Percentiles rank a stretch among this genome's conserved stretches.
Conservation (phyloP, 2,113 vertebrate genomes). For the Mustelus asterias region DNA sequence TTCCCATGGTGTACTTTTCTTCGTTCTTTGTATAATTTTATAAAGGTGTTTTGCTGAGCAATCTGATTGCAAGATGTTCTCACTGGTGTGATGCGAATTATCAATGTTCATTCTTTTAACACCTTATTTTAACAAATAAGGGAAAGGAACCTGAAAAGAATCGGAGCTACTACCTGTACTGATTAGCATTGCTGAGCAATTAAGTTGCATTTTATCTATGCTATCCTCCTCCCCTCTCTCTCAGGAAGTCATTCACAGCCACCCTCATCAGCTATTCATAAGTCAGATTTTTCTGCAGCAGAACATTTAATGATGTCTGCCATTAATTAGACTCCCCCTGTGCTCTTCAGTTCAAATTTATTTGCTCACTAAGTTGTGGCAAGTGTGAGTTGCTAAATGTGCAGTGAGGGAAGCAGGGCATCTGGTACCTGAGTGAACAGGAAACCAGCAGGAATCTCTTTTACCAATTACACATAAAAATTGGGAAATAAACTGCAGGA, state of each 20-base stretch:
- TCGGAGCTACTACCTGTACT: neutral
- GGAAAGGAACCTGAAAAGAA: neutral
- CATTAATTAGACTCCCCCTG: neutral
- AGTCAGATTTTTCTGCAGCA: neutral
- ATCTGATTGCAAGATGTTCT: neutral
- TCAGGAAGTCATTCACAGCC: neutral
- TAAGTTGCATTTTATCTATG: neutral
- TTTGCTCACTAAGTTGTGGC: neutral
- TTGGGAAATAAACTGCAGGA: neutral
- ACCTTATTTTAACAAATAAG: neutral
- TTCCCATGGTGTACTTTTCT: too few relatives aligned
- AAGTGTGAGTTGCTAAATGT: neutral
- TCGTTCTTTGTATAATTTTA: neutral
- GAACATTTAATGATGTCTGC: neutral
- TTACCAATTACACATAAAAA: neutral
- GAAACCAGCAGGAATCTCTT: neutral
- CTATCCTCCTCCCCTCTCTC: neutral
- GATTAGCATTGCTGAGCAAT: neutral
- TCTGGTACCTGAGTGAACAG: neutral
- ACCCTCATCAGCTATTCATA: neutral
- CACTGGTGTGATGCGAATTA: neutral
- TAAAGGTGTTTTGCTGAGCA: neutral
- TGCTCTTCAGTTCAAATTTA: neutral
- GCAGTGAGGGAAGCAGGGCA: neutral
- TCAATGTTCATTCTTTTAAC: neutral